Base-by-base conservation (phyloP, 37 sponge, comb jelly and placozoan genomes). In the Petrosia ficiformis region DNA sequence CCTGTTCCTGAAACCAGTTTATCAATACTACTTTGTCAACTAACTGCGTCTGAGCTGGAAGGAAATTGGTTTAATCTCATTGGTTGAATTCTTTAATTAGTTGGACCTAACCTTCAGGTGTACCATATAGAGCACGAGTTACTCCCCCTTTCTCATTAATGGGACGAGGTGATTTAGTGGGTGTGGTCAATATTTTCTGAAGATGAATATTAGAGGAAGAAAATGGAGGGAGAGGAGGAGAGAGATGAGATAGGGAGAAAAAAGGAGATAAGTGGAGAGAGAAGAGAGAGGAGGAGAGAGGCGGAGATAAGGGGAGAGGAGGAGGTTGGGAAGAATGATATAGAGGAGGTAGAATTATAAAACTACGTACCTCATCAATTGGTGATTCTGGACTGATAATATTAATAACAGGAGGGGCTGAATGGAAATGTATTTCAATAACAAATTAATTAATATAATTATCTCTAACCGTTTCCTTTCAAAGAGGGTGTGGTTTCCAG, bases 1-100 rank as follows among this genome's bases (percentile, higher is more conserved):
- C 72, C 73, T 82, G 81, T 0, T 56, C 44, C 52, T 79, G 59
- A 8, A 77, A 54, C 94, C 94, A 93, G 34, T 39, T 14, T 26
- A 78, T 44, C 40, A 87, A 29, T 6, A 73, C 86, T 16, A 1
- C 14, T 4, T 68, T 58, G 39, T 86, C 80, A 25, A 26, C 59
- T 32, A 89, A 73, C 63, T n/a, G 25, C 6, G 14, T n/a, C 11
- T 61, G 25, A 26, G 5, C 63, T 61, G n/a, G 22, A 61, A 6
- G n/a, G 6, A 5, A 61, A 26, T 61, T 26, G 28, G 28, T 26
- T 21, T 42, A 14, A 25, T 42, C n/a, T n/a, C 54, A 48, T 19
- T 8, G 54, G 54, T 48, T 8, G 54, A 48, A 14, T 48, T 48
- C 8, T n/a, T n/a, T n/a, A n/a, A n/a, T n/a, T 48, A 14, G 54